These are phyloP conservation scores for Plectrocnemia conspersa DNA, from an alignment of 1,140 invertebrate species.

Conservation along the genomic window DNA sequence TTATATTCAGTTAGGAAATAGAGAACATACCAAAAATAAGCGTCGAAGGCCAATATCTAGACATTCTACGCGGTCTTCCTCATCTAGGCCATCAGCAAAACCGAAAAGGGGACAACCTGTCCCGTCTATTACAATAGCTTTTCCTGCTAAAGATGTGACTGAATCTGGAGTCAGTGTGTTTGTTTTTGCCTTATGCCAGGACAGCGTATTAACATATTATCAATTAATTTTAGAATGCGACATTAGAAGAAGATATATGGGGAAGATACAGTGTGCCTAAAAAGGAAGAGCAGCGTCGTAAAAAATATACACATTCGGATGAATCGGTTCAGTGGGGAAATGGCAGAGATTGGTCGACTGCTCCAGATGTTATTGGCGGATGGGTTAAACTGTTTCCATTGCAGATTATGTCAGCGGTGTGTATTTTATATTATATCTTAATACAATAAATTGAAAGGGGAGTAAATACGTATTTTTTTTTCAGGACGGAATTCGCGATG, in stretches of 20 bases:
- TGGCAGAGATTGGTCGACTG: conserved; percentile 55
- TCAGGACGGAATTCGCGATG: conserved; percentile 36
- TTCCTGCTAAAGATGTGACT: no score
- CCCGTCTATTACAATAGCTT: no score
- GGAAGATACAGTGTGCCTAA: conserved; percentile 34
- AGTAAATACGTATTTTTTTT: neutral
- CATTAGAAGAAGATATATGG: conserved; percentile 37
- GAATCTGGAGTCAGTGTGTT: no score
- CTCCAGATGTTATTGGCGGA: conserved; percentile 53
- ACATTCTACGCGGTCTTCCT: no score
- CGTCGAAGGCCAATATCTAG: no score
- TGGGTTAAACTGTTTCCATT: conserved; percentile 59
- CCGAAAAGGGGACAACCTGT: no score
- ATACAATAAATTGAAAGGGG: neutral
- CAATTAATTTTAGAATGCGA: conserved; percentile 3
- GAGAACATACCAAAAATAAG: no score
- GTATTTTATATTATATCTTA: neutral
- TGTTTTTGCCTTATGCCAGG: no score
- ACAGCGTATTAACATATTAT: no score
- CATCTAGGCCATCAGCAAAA: no score
- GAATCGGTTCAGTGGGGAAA: conserved; percentile 55
- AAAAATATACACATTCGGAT: no score
- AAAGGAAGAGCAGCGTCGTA: conserved; percentile 38
- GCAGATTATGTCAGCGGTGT: conserved; percentile 2
- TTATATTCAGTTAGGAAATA: no score